Base-by-base conservation (phyloP, 2,113 vertebrate species). In the Misgurnus mizolepis region DNA sequence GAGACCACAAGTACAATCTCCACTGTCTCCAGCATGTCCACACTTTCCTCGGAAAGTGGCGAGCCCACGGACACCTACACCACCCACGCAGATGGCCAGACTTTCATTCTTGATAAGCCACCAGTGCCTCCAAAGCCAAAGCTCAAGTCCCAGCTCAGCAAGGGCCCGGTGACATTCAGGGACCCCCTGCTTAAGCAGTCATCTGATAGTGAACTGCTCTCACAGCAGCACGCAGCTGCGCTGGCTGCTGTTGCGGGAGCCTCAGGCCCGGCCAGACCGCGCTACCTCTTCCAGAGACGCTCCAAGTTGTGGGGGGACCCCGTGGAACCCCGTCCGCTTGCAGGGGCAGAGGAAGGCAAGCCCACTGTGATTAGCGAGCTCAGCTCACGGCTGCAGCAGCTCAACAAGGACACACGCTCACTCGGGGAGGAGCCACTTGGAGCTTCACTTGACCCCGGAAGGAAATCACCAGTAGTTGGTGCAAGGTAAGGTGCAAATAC, bases 91-190 rank as follows among this genome's bases (percentile, higher is more conserved):
- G 95, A 97, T 80, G 95, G 96, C 92, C 98, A 98, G 93, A 99
- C 96, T 92, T 99, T 99, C 95, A 94, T 98, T 94, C 95, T 98
- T 91, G 97, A 98, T 95, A 98, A 98, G 96, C 98, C 98, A 88
- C 98, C 98, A 96, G 98, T 99, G 97, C 98, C 98, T 98, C 97
- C 98, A 89, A 99, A 99, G 93, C 97, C 98, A 89, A 96, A 98
- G 93, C 96, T 98, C 93, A 99, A 98, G 95, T 97, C 97, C 94
- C 98, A 98, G 89, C 95, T 98, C 93, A 94, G 95, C 93, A 98
- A 97, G 95, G 96, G 97, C 93, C 95, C 97, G 69, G 98, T 98
- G 92, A 98, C 96, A 87, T 99, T 98, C 98, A 98, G 98, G 95
- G 98, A 99, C 95, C 98, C 97, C 85, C 94, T 99, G 92, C 94